phyloP scores from a whole-genome alignment of 2,888 invertebrate genomes.

The Prosopocoilus inquinatus region DNA sequence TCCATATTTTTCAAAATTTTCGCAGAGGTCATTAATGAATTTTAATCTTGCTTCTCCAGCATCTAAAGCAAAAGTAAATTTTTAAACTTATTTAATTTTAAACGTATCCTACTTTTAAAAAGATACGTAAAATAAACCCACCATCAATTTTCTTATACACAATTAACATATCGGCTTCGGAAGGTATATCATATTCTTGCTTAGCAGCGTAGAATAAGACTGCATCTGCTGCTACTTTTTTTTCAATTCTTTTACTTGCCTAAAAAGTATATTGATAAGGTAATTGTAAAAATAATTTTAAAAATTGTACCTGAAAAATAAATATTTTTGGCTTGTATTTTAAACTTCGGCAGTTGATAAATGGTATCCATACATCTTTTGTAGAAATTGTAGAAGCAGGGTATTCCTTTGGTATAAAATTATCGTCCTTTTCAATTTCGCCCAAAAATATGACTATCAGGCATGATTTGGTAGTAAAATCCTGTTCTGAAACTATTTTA shows the following conservation, averaged over 20 bases:
- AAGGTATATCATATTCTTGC: not conserved
- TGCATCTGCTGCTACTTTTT: not conserved
- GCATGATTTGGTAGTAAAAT: constrained; percentile 35
- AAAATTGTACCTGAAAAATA: constrained; percentile 39
- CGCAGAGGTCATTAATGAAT: constrained; percentile 33
- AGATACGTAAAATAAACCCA: not conserved
- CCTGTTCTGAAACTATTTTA: constrained; percentile 19
- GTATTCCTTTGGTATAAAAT: constrained; percentile 32
- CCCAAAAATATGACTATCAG: constrained; percentile 41
- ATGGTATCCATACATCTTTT: constrained; percentile 35
- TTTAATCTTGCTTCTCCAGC: not conserved
- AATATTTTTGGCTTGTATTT: constrained; percentile 44
- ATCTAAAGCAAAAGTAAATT: constrained; percentile 7
- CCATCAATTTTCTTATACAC: constrained; percentile 19
- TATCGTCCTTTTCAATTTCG: constrained; percentile 38
- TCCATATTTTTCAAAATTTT: constrained; percentile 34
- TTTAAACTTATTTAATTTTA: too few species aligned
- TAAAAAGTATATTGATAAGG: not conserved
- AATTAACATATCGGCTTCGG: constrained; percentile 16
- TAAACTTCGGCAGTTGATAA: constrained; percentile 31
- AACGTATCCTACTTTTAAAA: too few species aligned
- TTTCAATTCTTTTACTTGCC: not conserved
- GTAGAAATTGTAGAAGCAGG: constrained; percentile 17
- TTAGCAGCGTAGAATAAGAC: not conserved
- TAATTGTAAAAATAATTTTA: not conserved